Base-by-base conservation (phyloP, 2,888 invertebrate species). In the Lingula anatina region DNA sequence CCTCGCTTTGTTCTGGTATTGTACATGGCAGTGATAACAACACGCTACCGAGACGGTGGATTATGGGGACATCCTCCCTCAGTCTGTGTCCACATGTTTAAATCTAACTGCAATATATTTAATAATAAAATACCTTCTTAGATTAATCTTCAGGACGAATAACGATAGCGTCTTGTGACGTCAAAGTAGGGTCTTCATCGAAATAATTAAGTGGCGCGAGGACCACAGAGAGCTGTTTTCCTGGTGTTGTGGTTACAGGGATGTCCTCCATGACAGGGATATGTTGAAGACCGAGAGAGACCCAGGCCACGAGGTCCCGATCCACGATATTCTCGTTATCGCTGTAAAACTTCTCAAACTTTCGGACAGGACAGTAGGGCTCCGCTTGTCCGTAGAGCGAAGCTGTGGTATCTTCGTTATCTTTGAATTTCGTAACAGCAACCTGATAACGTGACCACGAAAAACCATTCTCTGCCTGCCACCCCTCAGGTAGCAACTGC, bases 201-300 rank as follows among this genome's bases (percentile, higher is more conserved):
- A 68, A 70, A 55, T 63, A 71, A 58, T 73, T 71, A 57, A 60
- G 66, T 2, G 73, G 73, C 2, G 57, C 49, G 20, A 73, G 50
- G 35, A 56, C 54, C 48, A 73, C 54, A 31, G 54, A 54, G 41
- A 62, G 58, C 42, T 62, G 59, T 35, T 60, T 61, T 9, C 54
- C 60, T 3, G 63, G 50, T 3, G 68, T 70, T 28, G 68, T 54
- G 5, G 59, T 64, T 24, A 66, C 57, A 0, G 73, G 73, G 5
- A 67, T 62, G 53, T 73, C 71, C 47, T 70, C 70, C 3, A 67
- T 64, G 36, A 61, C 62, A 2, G 73, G 73, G 25, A 73, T 62
- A 48, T 69, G 66, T 42, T 61, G 57, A 12, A 56, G 48, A 2
- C 70, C 71, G 38, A 68, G 49, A 2, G 71, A 66, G 23, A 69